Base-by-base conservation (phyloP, 2,888 invertebrate genomes). In the Allacma fusca region DNA sequence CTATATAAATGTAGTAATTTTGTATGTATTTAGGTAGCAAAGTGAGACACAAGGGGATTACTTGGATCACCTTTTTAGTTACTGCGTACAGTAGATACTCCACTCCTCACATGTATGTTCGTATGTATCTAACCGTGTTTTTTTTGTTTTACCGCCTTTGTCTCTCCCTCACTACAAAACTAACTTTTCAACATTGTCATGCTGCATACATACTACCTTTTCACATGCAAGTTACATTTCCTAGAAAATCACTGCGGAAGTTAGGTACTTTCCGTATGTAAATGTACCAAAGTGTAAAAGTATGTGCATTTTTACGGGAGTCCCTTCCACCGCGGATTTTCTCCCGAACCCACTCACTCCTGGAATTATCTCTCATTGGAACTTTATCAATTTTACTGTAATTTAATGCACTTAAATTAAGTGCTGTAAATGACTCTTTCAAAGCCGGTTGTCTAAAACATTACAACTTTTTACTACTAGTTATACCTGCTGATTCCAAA, bases 1-100 rank as follows among this genome's bases (percentile, higher is more conserved):
- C 50, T 57, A 16, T 62, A 62, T 24, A 73, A 73, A 73, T 64
- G 19, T 73, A 62, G 73, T 73, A 73, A 73, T 73, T 62, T 73
- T 19, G 62, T 73, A 59, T 59, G 34, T 59, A 70, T 28, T 65
- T 65, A 13, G 26, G 28, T 65, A 26, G 13, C 7, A 26, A 26
- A 28, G 29, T 65, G 65, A 26, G 26, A 28, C 65, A 65, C 19
- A 24, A 13, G 65, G 29, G 65, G 13, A 65, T 65, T 28, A 2
- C 23, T 34, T 28, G 65, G 16, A 28, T 65, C 65, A 65, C 65
- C 65, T 65, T 65, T 26, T 65, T 65, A 65, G 65, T 29, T 65
- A 62, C 23, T 62, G 16, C 65, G 24, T 28, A 28, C 29, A 65
- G 13, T 9, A n/a, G n/a, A n/a, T 28, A 4, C 16, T 23, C 29